Base-by-base conservation (phyloP, 2,113 vertebrate species). In the Crotalus horridus region DNA sequence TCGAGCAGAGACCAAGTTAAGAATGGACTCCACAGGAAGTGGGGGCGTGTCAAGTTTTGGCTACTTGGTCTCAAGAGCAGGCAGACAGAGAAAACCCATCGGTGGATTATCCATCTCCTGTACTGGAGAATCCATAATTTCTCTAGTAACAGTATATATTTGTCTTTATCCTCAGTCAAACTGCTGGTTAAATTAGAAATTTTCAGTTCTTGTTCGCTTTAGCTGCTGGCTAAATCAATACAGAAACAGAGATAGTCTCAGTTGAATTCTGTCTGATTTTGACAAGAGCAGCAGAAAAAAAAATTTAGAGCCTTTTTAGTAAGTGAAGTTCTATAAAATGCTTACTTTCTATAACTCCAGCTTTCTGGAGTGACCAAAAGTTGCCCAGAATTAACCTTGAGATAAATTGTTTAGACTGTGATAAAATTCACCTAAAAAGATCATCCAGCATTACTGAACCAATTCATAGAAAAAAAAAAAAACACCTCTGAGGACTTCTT, bases 241-340 rank as follows among this genome's bases (percentile, higher is more conserved):
- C 92, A 81, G 91, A 96, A 97, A 98, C 64, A 96, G 95, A 97
- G 94, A 95, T 93, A 94, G 92, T 97, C 96, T 96, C 85, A 94
- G 74, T 23, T 54, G 90, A 96, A 95, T 96, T 96, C 94, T 55
- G 90, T 95, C 94, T 94, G 92, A 64, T 96, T 96, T 93, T 95
- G 96, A 97, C 96, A 97, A 88, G 89, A 85, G 96, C 96, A 94
- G 92, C 95, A 96, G 94, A 96, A 94, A 97, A 98, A 97, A 95
- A 97, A 96, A 97, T 95, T 94, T 94, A 97, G 94, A 93, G 95
- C 64, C 90, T 39, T 94, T 92, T 91, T 92, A 17, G 87, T 92
- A 64, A 94, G 12, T 48, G 46, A 21, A 88, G 7, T 69, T 94
- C 56, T 59, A 91, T 90, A 95, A 33, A 51, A 74, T 3, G 61